These are phyloP conservation scores for Dendrocincla tyrannina DNA, from an alignment of 2,797 vertebrate species.

Conservation along the genomic window DNA sequence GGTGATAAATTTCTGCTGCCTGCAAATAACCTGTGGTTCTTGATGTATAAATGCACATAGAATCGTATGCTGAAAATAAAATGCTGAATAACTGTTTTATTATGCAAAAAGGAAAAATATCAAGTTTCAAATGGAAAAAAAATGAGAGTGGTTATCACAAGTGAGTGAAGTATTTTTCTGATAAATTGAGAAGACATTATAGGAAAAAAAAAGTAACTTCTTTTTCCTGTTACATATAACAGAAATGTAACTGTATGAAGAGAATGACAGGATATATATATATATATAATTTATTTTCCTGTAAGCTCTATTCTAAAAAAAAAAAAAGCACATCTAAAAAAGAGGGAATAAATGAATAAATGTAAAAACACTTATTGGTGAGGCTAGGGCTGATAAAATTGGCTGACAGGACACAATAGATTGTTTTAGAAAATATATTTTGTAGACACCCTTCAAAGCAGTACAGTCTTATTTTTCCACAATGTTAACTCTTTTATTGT, in stretches of 20 bases:
- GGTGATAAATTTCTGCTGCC: neutral
- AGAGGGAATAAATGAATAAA: neutral
- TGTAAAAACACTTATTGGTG: neutral
- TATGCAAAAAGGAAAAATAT: neutral
- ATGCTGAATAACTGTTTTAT: neutral
- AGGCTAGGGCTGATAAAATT: neutral
- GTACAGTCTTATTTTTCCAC: neutral
- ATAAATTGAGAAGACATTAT: too few species aligned
- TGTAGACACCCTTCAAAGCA: neutral
- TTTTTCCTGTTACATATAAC: neutral
- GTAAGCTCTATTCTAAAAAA: neutral
- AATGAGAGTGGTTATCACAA: neutral
- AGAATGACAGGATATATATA: neutral
- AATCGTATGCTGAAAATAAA: neutral
- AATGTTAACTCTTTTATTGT: neutral
- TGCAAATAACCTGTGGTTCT: neutral
- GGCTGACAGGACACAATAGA: neutral
- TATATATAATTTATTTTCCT: neutral
- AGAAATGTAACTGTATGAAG: neutral
- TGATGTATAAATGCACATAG: neutral
- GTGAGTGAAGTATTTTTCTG: neutral
- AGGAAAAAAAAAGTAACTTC: too few species aligned
- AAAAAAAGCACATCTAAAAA: neutral
- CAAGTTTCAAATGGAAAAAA: neutral
- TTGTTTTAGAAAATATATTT: neutral